A percentile compares a stretch with the other conserved stretches of the same genome.
phyloP scores from a whole-genome alignment of 2,113 vertebrate genomes.

The Paradoxurus hermaphroditus region DNA sequence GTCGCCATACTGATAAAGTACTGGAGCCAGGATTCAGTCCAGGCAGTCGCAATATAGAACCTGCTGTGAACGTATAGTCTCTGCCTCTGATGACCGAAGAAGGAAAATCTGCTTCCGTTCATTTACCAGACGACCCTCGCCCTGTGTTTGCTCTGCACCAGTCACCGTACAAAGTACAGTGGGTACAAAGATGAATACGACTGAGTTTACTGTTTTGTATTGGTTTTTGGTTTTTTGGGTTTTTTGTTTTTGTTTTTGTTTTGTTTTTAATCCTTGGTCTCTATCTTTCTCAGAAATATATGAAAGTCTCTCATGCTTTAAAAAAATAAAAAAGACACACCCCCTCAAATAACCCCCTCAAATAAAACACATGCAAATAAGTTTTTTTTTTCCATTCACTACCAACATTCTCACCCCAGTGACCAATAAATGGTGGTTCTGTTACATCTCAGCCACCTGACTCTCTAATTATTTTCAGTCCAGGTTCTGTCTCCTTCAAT shows the following conservation, averaged over 20 bases:
- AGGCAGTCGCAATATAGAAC: not conserved
- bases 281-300: not conserved
- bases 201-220: no score
- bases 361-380: not conserved
- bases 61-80: not conserved
- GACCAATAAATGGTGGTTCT: not conserved
- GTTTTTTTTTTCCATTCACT: not conserved
- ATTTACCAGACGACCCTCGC: rapidly evolving
- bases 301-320: not conserved
- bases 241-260: no score
- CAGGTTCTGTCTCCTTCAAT: not conserved
- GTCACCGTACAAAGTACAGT: not conserved
- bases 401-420: not conserved
- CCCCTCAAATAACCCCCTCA: no score
- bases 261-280: not conserved
- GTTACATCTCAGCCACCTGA: not conserved
- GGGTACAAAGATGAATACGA: not conserved
- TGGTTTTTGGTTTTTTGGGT: no score
- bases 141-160: not conserved
- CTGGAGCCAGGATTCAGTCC: not conserved
- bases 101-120: not conserved
- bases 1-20: not conserved
- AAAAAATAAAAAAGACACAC: not conserved
- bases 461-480: not conserved
- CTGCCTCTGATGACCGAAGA: not conserved